Percentiles rank a stretch among this genome's conserved stretches.
Evolutionary conservation across 2,797 vertebrate species (phyloP).

Genomic region (Kryptopterus vitreolus): DNA sequence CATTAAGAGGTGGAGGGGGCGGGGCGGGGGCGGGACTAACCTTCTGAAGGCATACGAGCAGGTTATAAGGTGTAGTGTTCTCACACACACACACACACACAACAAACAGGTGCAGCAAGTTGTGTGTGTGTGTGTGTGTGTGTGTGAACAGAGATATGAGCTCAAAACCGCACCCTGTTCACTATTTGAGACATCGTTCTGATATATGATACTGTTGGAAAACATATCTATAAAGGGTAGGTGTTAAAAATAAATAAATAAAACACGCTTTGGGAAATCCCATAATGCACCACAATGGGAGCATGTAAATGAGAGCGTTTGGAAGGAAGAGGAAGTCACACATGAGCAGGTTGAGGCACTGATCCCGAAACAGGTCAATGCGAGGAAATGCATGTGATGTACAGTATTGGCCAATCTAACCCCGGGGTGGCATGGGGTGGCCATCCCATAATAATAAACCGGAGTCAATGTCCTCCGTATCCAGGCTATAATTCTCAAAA

Average conservation of each 20-base stretch:
- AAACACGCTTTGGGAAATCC: background rate
- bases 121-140: background rate
- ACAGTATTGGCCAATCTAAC: too few species aligned
- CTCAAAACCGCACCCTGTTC: background rate
- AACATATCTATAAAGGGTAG: background rate
- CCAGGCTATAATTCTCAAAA: too few species aligned
- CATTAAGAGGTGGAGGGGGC: slow-evolving; percentile 62
- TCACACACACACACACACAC: slow-evolving; percentile 50
- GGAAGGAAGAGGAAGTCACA: slow-evolving; percentile 7
- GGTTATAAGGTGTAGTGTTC: slow-evolving; percentile 60
- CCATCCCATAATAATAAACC: too few species aligned
- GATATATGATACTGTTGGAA: background rate
- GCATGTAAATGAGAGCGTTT: slow-evolving; percentile 9
- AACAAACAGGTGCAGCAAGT: slow-evolving; percentile 70
- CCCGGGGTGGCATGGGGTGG: too few species aligned
- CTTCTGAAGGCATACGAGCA: slow-evolving; percentile 60
- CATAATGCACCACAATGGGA: slow-evolving; percentile 15
- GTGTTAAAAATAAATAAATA: background rate
- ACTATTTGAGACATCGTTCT: too few species aligned
- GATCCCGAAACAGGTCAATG: too few species aligned
- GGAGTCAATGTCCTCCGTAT: too few species aligned
- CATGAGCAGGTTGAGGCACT: background rate
- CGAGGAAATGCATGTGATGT: too few species aligned
- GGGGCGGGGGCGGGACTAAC: slow-evolving; percentile 70
- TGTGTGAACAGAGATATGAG: background rate